phyloP scores from a whole-genome alignment of 2,797 vertebrate genomes.

The Oreortyx pictus region DNA sequence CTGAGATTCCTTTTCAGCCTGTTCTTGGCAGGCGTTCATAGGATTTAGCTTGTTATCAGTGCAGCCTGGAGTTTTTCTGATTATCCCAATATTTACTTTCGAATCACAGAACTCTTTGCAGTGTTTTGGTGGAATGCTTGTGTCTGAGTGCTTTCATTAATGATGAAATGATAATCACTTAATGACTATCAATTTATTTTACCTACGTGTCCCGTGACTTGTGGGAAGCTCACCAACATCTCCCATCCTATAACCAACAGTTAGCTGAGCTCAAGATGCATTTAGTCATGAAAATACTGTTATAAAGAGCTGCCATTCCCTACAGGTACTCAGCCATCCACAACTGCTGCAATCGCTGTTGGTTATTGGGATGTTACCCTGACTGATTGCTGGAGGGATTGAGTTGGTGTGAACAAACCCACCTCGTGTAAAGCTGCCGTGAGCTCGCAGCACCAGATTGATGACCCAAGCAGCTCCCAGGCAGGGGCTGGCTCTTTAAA shows the following conservation, averaged over 20 bases:
- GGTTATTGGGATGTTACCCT: not conserved
- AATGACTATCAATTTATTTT: not conserved
- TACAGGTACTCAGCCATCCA: not conserved
- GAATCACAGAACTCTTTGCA: not conserved
- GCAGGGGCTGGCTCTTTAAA: accelerated
- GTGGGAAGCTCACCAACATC: not conserved
- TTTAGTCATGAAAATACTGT: not conserved
- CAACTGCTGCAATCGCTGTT: not conserved
- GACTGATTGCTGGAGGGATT: not conserved
- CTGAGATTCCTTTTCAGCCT: not conserved
- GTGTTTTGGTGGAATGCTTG: not conserved
- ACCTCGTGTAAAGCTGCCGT: not conserved
- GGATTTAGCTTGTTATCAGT: not conserved
- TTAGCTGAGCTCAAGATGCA: not conserved
- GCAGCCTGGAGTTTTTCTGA: not conserved
- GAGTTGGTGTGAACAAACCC: not conserved
- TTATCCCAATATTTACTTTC: not conserved
- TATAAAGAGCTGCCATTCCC: not conserved
- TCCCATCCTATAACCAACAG: not conserved
- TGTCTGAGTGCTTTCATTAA: not conserved
- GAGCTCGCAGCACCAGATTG: not conserved
- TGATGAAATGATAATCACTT: too few relatives aligned
- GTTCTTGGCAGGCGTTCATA: not conserved
- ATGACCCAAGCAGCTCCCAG: not conserved
- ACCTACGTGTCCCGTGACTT: not conserved